Percentiles rank a stretch among this genome's conserved stretches.
Evolutionary conservation across 2,113 vertebrate genomes (phyloP).

Genomic region (Alouatta palliata): DNA sequence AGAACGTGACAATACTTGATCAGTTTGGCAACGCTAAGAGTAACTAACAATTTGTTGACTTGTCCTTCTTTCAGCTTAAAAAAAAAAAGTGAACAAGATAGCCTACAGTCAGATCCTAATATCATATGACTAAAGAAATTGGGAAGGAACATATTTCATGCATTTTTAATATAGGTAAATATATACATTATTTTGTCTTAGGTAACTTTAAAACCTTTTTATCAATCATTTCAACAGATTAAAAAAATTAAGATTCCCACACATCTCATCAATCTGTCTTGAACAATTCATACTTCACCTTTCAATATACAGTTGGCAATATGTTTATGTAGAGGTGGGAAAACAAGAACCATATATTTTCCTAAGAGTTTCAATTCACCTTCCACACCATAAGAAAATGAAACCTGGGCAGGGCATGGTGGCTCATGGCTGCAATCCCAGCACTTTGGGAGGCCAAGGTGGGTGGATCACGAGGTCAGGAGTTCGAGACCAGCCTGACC

Average conservation of each 20-base stretch:
- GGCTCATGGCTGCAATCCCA: too few relatives aligned
- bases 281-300: not conserved
- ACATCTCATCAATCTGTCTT: not conserved
- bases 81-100: not conserved
- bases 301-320: not conserved
- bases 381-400: not conserved
- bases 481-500: too few relatives aligned
- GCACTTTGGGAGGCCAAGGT: too few relatives aligned
- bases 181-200: not conserved
- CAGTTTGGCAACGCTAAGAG: not conserved
- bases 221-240: slow-evolving; percentile 8
- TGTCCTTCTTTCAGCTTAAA: not conserved
- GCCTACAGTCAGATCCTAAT: not conserved
- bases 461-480: too few relatives aligned
- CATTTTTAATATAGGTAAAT: not conserved
- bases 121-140: not conserved
- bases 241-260: not conserved
- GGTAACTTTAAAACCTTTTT: slow-evolving; percentile 5
- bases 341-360: slow-evolving; percentile 12
- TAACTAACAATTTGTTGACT: not conserved
- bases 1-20: not conserved
- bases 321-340: not conserved
- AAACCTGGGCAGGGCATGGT: not conserved
- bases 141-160: not conserved
- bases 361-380: not conserved